Evolutionary conservation across 2,797 vertebrate species (phyloP).

Genomic region (Cynopterus sphinx): DNA sequence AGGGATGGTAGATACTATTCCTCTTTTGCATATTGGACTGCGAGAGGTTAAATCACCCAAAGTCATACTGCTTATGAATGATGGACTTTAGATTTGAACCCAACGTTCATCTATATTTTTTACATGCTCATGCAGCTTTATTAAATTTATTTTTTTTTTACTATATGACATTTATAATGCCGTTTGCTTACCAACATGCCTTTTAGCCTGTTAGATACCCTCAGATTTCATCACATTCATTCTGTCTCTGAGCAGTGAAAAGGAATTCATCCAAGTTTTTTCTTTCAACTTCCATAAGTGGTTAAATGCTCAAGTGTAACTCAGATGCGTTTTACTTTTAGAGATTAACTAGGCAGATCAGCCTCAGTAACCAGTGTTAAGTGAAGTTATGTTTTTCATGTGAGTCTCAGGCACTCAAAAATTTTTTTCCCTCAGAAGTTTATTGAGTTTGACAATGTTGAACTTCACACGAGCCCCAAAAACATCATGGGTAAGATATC

Average conservation of each 20-base stretch:
- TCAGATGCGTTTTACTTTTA: neutral
- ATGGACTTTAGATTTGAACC: neutral
- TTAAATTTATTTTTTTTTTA: neutral
- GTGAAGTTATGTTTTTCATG: neutral
- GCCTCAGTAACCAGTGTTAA: neutral
- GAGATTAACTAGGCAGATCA: neutral
- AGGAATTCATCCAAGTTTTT: neutral
- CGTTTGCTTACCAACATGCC: neutral
- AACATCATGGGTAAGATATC: neutral
- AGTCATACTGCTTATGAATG: neutral
- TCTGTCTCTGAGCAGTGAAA: neutral
- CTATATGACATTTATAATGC: neutral
- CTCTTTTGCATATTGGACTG: neutral
- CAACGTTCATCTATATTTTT: neutral
- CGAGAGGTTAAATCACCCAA: neutral
- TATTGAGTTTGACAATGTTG: neutral
- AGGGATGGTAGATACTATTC: neutral
- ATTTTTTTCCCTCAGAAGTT: neutral
- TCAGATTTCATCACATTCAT: neutral
- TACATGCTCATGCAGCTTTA: neutral
- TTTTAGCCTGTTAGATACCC: neutral
- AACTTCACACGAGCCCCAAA: neutral
- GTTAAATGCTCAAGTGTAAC: neutral
- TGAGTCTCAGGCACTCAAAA: neutral
- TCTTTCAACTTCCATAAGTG: neutral